phyloP scores from a whole-genome alignment of 1,140 invertebrate species.

The Nephila pilipes region DNA sequence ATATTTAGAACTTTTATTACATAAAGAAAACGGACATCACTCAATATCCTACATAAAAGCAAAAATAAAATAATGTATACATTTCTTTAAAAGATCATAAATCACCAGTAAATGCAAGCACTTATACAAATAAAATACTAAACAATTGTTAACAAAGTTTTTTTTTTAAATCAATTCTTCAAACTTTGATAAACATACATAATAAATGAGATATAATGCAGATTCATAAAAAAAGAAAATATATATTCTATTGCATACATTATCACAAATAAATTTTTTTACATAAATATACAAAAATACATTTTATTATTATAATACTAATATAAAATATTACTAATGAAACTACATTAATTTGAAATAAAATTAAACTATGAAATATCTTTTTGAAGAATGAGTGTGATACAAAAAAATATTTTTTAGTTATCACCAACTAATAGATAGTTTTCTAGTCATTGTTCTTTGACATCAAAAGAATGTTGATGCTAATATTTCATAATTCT shows the following conservation, averaged over 20 bases:
- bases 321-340: too few relatives aligned
- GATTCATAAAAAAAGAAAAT: background rate
- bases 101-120: background rate
- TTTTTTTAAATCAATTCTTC: background rate
- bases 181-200: background rate
- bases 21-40: background rate
- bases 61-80: background rate
- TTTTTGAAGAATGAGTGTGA: too few relatives aligned
- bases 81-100: conserved; percentile 1
- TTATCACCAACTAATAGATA: too few relatives aligned
- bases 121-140: background rate
- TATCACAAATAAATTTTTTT: background rate
- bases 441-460: too few relatives aligned
- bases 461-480: too few relatives aligned
- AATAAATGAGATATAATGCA: background rate
- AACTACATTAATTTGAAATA: too few relatives aligned
- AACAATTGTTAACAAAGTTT: background rate
- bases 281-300: too few relatives aligned
- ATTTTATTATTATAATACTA: too few relatives aligned
- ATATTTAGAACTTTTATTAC: background rate
- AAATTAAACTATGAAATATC: too few relatives aligned
- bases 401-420: too few relatives aligned
- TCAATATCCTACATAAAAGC: background rate
- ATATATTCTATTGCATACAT: background rate
- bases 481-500: too few relatives aligned